Percentiles rank a stretch among this genome's conserved stretches.
Evolutionary conservation across 2,888 invertebrate genomes (phyloP).

Genomic region (Sycophila texana): DNA sequence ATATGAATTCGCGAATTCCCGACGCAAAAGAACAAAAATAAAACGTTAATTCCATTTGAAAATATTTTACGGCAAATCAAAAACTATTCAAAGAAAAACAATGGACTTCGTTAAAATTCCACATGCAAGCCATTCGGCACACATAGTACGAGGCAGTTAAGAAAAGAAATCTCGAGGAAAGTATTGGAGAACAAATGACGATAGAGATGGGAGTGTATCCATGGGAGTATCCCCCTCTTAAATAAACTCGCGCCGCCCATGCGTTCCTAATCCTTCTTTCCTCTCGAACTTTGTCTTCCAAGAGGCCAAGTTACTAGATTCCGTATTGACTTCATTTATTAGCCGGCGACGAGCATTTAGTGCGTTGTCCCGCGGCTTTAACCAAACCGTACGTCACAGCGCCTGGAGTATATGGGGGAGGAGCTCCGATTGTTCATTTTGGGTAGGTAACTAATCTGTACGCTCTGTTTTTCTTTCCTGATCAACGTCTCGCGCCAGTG

Average conservation of each 20-base stretch:
- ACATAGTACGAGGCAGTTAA: too few relatives aligned
- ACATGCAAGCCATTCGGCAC: too few relatives aligned
- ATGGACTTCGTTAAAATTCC: too few relatives aligned
- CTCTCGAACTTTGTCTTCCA: not conserved
- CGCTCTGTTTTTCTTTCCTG: not conserved
- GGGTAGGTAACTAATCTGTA: not conserved
- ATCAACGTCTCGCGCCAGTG: not conserved
- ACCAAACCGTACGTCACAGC: not conserved
- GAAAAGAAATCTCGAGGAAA: too few relatives aligned
- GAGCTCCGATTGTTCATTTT: not conserved
- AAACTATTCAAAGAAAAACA: too few relatives aligned
- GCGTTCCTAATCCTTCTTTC: conserved; percentile 7
- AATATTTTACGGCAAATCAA: too few relatives aligned
- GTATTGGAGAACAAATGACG: too few relatives aligned
- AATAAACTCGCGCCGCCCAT: conserved; percentile 6
- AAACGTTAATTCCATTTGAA: too few relatives aligned
- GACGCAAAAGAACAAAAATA: too few relatives aligned
- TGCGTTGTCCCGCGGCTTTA: not conserved
- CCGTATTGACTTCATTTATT: not conserved
- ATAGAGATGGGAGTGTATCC: too few relatives aligned
- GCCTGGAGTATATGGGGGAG: not conserved
- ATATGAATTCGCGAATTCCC: too few relatives aligned
- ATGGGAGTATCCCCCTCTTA: not conserved
- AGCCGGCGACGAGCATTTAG: not conserved
- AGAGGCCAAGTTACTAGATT: not conserved